Evolutionary conservation across 1,140 invertebrate species (phyloP).

Genomic region (Luehdorfia chinensis): DNA sequence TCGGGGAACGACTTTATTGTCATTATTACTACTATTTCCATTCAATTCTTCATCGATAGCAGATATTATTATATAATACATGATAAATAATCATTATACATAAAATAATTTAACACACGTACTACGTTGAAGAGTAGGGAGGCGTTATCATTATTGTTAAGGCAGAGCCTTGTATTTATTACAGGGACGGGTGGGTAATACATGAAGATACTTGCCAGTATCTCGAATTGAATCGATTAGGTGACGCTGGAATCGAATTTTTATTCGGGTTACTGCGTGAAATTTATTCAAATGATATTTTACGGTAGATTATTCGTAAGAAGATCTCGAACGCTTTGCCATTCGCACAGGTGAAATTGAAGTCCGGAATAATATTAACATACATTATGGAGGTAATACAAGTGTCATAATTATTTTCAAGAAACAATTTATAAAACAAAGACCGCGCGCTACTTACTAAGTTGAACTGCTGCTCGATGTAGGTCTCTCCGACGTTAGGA

Average conservation of each 20-base stretch:
- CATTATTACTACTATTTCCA: too few species aligned
- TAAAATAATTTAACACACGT: too few species aligned
- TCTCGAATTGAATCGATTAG: slow-evolving; percentile 30
- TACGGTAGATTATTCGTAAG: slow-evolving; percentile 39
- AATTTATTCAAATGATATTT: slow-evolving; percentile 60
- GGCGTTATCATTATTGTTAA: slow-evolving; percentile 24
- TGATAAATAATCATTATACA: too few species aligned
- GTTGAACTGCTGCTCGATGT: too few species aligned
- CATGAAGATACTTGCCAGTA: slow-evolving; percentile 21
- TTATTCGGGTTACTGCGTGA: slow-evolving; percentile 36
- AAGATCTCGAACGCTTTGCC: slow-evolving; percentile 21
- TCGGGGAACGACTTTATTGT: too few species aligned
- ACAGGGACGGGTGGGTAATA: slow-evolving; percentile 20
- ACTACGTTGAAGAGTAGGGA: background rate
- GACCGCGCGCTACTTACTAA: too few species aligned
- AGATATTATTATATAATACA: too few species aligned
- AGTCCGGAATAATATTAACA: background rate
- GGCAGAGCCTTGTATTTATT: slow-evolving; percentile 28
- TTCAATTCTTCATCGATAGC: too few species aligned
- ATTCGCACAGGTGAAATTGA: slow-evolving; percentile 7
- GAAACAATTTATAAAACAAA: too few species aligned
- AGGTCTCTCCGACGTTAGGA: too few species aligned
- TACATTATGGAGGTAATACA: too few species aligned
- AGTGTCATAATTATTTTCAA: too few species aligned
- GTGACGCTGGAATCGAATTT: slow-evolving; percentile 33